Evolutionary conservation across 2,888 invertebrate genomes (phyloP).

Genomic region (Aethes cnicana): DNA sequence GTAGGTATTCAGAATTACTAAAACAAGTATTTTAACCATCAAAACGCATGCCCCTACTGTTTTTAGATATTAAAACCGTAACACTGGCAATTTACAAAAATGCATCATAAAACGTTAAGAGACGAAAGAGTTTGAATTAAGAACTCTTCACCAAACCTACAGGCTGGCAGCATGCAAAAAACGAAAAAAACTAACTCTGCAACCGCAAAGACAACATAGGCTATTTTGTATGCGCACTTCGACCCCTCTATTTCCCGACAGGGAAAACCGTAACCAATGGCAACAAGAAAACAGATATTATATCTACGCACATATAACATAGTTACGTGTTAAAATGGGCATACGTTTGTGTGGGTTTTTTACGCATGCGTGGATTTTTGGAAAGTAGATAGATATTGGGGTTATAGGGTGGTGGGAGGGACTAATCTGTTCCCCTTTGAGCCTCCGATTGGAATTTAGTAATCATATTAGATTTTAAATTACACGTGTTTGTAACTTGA

Average conservation of each 20-base stretch:
- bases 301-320: slow-evolving; percentile 55
- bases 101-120: no score
- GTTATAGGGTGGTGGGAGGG: slow-evolving; percentile 62
- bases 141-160: no score
- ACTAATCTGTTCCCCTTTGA: slow-evolving; percentile 81
- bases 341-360: slow-evolving; percentile 71
- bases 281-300: slow-evolving; percentile 70
- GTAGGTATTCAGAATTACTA: no score
- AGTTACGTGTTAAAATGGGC: slow-evolving; percentile 58
- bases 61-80: no score
- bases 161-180: no score
- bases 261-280: slow-evolving; percentile 70
- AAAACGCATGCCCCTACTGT: no score
- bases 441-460: slow-evolving; percentile 80
- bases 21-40: no score
- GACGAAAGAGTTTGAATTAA: no score
- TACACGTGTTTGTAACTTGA: slow-evolving; percentile 74
- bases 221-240: slow-evolving; percentile 45
- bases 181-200: slow-evolving; percentile 7
- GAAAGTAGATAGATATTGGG: slow-evolving; percentile 78
- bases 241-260: slow-evolving; percentile 37
- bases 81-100: no score
- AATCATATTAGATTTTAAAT: slow-evolving; percentile 82
- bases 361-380: slow-evolving; percentile 79
- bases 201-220: slow-evolving; percentile 42